Evolutionary conservation across 1,140 invertebrate genomes (phyloP).

Genomic region (Araneus ventricosus): DNA sequence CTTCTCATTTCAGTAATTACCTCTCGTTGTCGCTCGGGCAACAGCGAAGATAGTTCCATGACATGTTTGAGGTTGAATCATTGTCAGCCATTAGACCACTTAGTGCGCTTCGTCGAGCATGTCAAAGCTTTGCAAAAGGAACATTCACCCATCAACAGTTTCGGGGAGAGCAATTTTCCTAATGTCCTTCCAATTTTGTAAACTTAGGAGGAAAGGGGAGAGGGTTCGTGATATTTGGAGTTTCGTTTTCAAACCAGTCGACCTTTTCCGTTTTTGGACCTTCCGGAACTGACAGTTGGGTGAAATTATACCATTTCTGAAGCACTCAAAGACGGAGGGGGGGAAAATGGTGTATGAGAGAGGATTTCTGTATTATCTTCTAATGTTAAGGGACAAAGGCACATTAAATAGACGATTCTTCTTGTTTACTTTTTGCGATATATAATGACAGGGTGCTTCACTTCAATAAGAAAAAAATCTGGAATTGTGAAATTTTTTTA

Average conservation of each 20-base stretch:
- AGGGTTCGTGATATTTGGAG: conserved; percentile 5
- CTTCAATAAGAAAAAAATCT: neutral
- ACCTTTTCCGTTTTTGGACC: conserved; percentile 31
- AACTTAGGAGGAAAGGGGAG: neutral
- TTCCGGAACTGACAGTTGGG: conserved; percentile 22
- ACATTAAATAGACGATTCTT: neutral
- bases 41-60: conserved; percentile 55
- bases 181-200: conserved; percentile 61
- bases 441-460: too few relatives aligned
- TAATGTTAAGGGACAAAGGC: neutral
- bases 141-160: conserved; percentile 62
- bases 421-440: neutral
- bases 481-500: too few relatives aligned
- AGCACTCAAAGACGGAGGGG: neutral
- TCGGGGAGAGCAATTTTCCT: conserved; percentile 53
- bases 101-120: conserved; percentile 53
- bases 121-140: conserved; percentile 66
- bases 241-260: conserved; percentile 38
- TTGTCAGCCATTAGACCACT: conserved; percentile 68
- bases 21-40: conserved; percentile 30
- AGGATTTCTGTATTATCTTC: neutral
- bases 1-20: conserved; percentile 68
- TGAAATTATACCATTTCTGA: neutral
- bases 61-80: conserved; percentile 72
- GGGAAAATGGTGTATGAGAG: neutral